These are phyloP conservation scores for Trinorchestia longiramus DNA, from an alignment of 1,140 invertebrate species.

Conservation along the genomic window DNA sequence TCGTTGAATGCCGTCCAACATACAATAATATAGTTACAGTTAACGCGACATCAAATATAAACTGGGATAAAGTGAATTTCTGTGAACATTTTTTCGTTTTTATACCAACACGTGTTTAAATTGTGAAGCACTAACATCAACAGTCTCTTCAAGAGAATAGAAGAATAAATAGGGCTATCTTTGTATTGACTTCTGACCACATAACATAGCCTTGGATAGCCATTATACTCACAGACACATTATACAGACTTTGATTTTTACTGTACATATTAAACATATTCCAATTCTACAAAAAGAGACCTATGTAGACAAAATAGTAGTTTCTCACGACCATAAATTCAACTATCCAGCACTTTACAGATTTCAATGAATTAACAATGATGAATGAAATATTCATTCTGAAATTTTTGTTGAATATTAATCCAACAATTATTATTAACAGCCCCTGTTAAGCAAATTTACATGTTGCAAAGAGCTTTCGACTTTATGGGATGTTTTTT, in stretches of 20 bases:
- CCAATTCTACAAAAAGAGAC: neutral
- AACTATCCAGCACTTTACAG: neutral
- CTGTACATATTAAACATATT: neutral
- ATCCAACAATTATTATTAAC: neutral
- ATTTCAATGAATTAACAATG: neutral
- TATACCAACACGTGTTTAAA: neutral
- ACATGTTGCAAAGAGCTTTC: neutral
- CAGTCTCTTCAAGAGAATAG: neutral
- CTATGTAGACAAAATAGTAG: neutral
- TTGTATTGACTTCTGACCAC: neutral
- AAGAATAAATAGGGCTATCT: neutral
- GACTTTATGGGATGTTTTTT: neutral
- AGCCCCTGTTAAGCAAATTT: neutral
- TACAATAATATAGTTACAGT: neutral
- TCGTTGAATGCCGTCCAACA: neutral
- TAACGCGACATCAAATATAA: neutral
- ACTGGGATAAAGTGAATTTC: neutral
- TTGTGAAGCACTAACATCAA: neutral
- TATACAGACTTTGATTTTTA: neutral
- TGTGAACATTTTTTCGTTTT: neutral
- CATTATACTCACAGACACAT: neutral
- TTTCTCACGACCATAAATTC: neutral
- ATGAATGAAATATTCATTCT: neutral
- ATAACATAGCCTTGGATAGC: neutral
- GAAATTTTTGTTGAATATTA: neutral